Evolutionary conservation across 1,140 invertebrate species (phyloP).

Genomic region (Drosophila baimaii): DNA sequence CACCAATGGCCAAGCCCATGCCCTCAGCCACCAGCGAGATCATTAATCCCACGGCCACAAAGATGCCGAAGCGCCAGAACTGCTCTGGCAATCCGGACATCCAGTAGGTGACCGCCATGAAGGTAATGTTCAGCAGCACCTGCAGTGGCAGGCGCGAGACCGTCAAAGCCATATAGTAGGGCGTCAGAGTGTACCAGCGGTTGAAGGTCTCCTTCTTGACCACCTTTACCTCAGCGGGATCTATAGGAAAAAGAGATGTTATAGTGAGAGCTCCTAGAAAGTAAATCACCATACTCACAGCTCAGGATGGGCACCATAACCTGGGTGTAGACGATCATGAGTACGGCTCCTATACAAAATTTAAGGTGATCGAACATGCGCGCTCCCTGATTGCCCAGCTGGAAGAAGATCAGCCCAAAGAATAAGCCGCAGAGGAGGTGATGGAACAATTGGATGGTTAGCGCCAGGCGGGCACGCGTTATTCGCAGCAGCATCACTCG

Average conservation of each 20-base stretch:
- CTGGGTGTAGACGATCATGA: constrained; percentile 88
- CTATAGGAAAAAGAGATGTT: constrained; percentile 84
- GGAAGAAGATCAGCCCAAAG: constrained; percentile 85
- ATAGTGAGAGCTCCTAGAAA: too few species aligned
- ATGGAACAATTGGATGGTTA: constrained; percentile 87
- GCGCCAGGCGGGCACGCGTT: constrained; percentile 82
- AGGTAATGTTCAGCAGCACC: constrained; percentile 86
- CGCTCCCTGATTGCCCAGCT: constrained; percentile 86
- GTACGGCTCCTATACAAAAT: constrained; percentile 87
- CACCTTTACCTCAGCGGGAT: constrained; percentile 91
- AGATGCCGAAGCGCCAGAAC: constrained; percentile 85
- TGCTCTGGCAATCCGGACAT: constrained; percentile 86
- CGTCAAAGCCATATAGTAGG: constrained; percentile 92
- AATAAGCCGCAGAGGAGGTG: constrained; percentile 86
- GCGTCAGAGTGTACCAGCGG: constrained; percentile 91
- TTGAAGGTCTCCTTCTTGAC: constrained; percentile 93
- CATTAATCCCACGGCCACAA: constrained; percentile 86
- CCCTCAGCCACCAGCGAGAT: constrained; percentile 87
- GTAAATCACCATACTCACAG: constrained; percentile 83
- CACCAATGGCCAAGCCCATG: constrained; percentile 87
- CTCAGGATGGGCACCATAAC: constrained; percentile 88
- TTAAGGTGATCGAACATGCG: constrained; percentile 89
- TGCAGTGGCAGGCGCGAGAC: constrained; percentile 88
- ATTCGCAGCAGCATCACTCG: constrained; percentile 78
- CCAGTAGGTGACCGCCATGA: constrained; percentile 86